These are phyloP conservation scores for Sebastes reedi DNA, from an alignment of 2,797 vertebrate species.

Conservation along the genomic window DNA sequence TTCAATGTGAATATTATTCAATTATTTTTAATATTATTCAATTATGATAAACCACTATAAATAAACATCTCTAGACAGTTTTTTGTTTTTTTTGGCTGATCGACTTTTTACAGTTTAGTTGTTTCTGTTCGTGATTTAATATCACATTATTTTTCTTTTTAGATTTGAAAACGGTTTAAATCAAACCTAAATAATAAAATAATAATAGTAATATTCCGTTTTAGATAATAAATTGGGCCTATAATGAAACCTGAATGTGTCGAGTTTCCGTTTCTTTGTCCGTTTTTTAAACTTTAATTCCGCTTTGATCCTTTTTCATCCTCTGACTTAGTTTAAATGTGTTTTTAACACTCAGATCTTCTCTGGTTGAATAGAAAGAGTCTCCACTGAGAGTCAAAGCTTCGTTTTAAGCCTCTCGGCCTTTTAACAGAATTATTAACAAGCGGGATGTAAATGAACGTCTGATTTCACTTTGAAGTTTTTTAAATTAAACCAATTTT, in stretches of 20 bases:
- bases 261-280: neutral
- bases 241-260: neutral
- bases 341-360: neutral
- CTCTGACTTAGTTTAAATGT: conserved; percentile 5
- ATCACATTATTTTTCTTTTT: neutral
- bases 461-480: conserved; percentile 10
- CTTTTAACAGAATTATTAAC: conserved; percentile 4
- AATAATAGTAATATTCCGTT: neutral
- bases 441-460: neutral
- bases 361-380: neutral
- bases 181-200: neutral
- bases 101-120: rapidly evolving
- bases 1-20: neutral
- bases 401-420: neutral
- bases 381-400: neutral
- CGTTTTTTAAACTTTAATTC: neutral
- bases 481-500: neutral
- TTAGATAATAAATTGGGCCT: neutral
- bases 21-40: neutral
- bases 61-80: neutral
- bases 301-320: conserved; percentile 1
- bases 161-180: neutral
- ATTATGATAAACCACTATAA: neutral
- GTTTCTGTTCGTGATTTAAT: neutral
- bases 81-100: neutral